phyloP scores from a whole-genome alignment of 2,797 vertebrate species.

The Eulemur albifrons region DNA sequence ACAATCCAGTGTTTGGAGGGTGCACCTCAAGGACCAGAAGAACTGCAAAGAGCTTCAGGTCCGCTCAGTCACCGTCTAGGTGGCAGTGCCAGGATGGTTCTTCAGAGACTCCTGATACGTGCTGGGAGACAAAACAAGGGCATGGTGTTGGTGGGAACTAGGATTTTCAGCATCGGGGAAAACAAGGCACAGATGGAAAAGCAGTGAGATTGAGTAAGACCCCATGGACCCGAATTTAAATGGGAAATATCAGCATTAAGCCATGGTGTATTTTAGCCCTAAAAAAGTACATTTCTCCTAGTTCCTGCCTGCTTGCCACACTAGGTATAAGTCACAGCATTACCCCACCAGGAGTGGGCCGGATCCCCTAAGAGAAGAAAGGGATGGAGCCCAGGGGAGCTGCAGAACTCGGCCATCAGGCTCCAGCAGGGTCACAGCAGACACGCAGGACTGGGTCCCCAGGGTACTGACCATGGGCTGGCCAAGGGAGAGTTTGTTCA shows the following conservation, averaged over 20 bases:
- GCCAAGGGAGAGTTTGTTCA: background rate
- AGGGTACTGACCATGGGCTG: fast-evolving
- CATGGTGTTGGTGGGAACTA: fast-evolving
- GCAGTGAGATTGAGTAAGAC: background rate
- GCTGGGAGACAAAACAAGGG: background rate
- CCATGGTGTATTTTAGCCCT: fast-evolving
- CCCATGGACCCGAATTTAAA: background rate
- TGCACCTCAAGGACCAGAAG: fast-evolving
- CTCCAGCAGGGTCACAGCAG: too few relatives aligned
- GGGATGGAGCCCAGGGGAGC: fast-evolving
- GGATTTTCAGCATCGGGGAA: background rate
- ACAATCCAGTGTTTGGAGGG: background rate
- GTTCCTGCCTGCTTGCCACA: background rate
- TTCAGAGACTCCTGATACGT: fast-evolving
- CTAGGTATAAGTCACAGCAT: background rate
- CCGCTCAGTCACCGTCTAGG: fast-evolving
- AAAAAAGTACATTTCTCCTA: background rate
- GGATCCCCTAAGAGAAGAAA: background rate
- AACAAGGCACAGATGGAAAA: background rate
- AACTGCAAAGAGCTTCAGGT: fast-evolving
- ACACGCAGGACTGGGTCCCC: fast-evolving
- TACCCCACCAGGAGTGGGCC: background rate
- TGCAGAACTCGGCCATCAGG: fast-evolving
- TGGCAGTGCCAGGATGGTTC: fast-evolving
- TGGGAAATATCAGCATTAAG: fast-evolving